Base-by-base conservation (phyloP, 2,888 invertebrate genomes). In the Hirtodrosophila cameraria region DNA sequence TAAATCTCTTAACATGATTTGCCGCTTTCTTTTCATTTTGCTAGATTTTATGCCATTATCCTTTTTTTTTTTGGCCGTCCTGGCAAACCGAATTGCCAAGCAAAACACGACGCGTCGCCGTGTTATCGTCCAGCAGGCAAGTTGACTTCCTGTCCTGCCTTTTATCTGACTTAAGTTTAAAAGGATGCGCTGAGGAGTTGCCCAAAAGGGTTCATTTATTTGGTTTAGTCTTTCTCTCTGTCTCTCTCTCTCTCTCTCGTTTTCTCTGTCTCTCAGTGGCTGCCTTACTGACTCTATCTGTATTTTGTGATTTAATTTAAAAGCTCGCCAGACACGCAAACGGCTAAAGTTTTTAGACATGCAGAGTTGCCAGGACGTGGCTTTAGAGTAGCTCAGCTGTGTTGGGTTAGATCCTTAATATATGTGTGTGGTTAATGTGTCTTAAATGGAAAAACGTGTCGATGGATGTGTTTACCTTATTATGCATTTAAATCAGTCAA, bases 1-100 rank as follows among this genome's bases (percentile, higher is more conserved):
- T 85, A 87, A 85, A 88, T 82, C 85, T 87, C 86, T 88, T 85
- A 88, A 85, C 87, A 87, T 87, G 88, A 85, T 85, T 85, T 88
- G 85, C 83, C 83, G 75, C 76, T 87, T 78, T 87, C 78, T 81
- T 87, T 87, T 86, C 87, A 84, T 86, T 80, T 81, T 85, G 61
- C 67, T 77, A 79, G 87, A 81, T 80, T 84, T 84, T 68, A 77
- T 80, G 75, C 85, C 82, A 80, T 86, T 86, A 80, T 86, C 85
- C 87, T 71, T 79, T 75, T 73, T 67, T 20, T 20, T 53, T 74
- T 67, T 35, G 65, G 59, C 61, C 55, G 53, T 28, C 61, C 65
- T 35, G 77, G 55, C 72, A 6, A 43, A 67, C 83, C 54, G 50
- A 75, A 65, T 65, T 68, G 80, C 65, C 67, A 68, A 72, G 78